phyloP scores from a whole-genome alignment of 1,140 invertebrate species.

The Choristoneura fumiferana region DNA sequence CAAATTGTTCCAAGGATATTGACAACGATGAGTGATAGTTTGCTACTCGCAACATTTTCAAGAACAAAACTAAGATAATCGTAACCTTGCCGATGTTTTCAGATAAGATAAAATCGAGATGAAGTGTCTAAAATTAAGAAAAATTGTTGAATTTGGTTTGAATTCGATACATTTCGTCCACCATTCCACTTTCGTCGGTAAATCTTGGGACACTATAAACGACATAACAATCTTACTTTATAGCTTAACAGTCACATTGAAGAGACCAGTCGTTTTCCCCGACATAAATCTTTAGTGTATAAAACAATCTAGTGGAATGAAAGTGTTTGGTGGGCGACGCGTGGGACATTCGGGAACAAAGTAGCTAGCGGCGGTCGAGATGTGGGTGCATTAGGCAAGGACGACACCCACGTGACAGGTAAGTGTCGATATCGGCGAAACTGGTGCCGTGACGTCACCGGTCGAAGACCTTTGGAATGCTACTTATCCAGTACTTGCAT shows the following conservation, averaged over 20 bases:
- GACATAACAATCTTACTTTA: neutral
- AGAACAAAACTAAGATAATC: neutral
- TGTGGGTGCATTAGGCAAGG: slow-evolving; percentile 49
- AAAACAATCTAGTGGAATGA: slow-evolving; percentile 56
- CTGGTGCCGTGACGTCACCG: slow-evolving; percentile 41
- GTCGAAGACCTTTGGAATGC: slow-evolving; percentile 31
- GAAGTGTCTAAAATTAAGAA: neutral
- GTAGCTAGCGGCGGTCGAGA: slow-evolving; percentile 19
- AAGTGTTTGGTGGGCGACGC: slow-evolving; percentile 59
- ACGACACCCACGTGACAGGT: slow-evolving; percentile 34
- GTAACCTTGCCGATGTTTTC: slow-evolving; percentile 5
- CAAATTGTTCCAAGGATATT: too few species aligned
- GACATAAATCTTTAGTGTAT: slow-evolving; percentile 38
- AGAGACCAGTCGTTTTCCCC: slow-evolving; percentile 22
- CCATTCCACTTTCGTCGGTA: neutral
- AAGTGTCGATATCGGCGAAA: slow-evolving; percentile 33
- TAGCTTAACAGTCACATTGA: slow-evolving; percentile 5
- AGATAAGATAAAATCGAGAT: slow-evolving; percentile 13
- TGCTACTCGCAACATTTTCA: too few species aligned
- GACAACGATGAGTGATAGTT: too few species aligned
- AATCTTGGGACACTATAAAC: neutral
- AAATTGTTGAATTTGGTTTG: neutral
- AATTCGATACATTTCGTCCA: too few species aligned
- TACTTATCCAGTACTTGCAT: slow-evolving; percentile 16
- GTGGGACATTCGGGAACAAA: slow-evolving; percentile 41